These are phyloP conservation scores for Monochamus alternatus DNA, from an alignment of 2,888 invertebrate species.

Conservation along the genomic window DNA sequence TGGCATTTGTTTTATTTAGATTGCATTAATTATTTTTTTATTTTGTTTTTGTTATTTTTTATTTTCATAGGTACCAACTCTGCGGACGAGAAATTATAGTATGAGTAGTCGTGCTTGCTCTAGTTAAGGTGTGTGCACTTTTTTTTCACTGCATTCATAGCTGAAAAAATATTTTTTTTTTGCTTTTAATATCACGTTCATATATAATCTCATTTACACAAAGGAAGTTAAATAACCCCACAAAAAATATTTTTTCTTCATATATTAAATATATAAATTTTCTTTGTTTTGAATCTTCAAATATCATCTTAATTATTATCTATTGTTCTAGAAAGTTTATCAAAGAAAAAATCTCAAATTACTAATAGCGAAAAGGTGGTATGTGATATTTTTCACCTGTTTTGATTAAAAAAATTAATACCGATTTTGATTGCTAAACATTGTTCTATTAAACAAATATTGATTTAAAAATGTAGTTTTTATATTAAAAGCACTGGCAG, in stretches of 20 bases:
- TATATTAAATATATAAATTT: background rate
- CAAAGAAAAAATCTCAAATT: constrained; percentile 26
- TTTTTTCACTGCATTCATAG: constrained; percentile 43
- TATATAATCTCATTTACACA: too few relatives aligned
- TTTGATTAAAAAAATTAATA: constrained; percentile 5
- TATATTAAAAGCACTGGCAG: too few relatives aligned
- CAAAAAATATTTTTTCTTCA: too few relatives aligned
- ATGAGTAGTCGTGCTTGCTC: constrained; percentile 57
- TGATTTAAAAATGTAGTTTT: too few relatives aligned
- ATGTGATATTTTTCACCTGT: background rate
- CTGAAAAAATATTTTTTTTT: constrained; percentile 8
- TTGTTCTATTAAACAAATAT: too few relatives aligned
- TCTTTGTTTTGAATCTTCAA: background rate
- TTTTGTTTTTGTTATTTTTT: constrained; percentile 57
- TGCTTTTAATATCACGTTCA: background rate
- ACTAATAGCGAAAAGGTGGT: constrained; percentile 12
- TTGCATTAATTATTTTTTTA: constrained; percentile 43
- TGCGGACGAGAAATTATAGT: constrained; percentile 64
- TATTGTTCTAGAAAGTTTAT: constrained; percentile 22
- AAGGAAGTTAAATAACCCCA: too few relatives aligned
- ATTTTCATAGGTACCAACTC: constrained; percentile 68
- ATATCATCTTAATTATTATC: too few relatives aligned
- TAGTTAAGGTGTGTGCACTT: constrained; percentile 67
- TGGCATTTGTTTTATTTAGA: constrained; percentile 45
- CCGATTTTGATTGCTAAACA: too few relatives aligned